Evolutionary conservation across 2,113 vertebrate genomes (phyloP).

Genomic region (Lepidiolamprologus cunningtoni): DNA sequence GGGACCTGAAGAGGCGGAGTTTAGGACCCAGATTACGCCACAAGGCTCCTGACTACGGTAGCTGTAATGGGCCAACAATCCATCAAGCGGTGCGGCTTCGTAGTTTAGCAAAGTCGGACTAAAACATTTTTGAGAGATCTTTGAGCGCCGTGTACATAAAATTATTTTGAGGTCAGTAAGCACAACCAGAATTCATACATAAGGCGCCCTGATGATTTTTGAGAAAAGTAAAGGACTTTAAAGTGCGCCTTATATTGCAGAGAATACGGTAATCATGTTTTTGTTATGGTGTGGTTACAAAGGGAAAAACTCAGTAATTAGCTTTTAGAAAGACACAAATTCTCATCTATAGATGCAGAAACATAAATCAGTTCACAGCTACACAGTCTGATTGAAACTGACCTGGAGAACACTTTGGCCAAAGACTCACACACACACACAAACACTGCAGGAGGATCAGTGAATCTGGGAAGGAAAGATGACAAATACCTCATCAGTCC

Average conservation of each 20-base stretch:
- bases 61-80: neutral
- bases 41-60: rapidly evolving
- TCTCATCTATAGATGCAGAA: neutral
- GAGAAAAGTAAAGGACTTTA: neutral
- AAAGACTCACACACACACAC: neutral
- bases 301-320: neutral
- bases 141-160: neutral
- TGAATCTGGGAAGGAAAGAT: neutral
- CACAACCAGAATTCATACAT: neutral
- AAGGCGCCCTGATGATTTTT: neutral
- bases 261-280: neutral
- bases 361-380: neutral
- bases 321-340: neutral
- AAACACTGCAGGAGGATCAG: neutral
- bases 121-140: rapidly evolving
- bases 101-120: neutral
- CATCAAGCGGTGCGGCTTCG: neutral
- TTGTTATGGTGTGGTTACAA: neutral
- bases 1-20: rapidly evolving
- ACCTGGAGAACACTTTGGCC: neutral
- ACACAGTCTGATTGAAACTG: neutral
- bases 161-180: rapidly evolving
- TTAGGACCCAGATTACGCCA: neutral
- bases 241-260: rapidly evolving
- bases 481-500: neutral